A percentile compares a stretch with the other conserved stretches of the same genome.
Conservation (phyloP, 2,797 vertebrate genomes). For the Hapalemur alaotrensis region DNA sequence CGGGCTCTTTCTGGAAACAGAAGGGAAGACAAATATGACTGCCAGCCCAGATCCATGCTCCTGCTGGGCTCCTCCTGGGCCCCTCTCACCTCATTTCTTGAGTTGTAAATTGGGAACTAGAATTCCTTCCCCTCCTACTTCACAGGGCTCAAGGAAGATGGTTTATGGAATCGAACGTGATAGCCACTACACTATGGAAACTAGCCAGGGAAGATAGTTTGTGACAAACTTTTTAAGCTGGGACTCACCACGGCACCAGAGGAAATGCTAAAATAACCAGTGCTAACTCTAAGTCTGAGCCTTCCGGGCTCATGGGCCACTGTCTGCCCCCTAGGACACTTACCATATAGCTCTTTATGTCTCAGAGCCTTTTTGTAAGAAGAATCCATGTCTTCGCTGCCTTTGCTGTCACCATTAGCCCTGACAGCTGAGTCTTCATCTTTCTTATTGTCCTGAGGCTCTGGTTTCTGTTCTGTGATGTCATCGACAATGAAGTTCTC, state of each 20-base stretch:
- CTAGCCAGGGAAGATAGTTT: not conserved
- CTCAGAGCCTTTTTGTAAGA: slow-evolving; percentile 80
- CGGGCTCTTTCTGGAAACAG: slow-evolving; percentile 87
- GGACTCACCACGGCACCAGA: not conserved
- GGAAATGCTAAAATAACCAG: slow-evolving; percentile 46
- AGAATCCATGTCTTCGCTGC: slow-evolving; percentile 35
- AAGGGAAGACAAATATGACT: not conserved
- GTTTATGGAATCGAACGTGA: not conserved
- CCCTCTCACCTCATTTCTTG: not conserved
- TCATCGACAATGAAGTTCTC: slow-evolving; percentile 17
- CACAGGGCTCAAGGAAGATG: not conserved
- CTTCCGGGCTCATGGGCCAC: not conserved
- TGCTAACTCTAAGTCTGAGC: not conserved
- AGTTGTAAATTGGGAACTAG: slow-evolving; percentile 4
- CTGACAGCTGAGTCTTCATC: slow-evolving; percentile 46
- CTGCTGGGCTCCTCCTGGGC: not conserved
- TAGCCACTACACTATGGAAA: not conserved
- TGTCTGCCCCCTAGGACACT: slow-evolving; percentile 49
- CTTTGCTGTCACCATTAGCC: slow-evolving; percentile 54
- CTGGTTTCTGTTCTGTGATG: slow-evolving; percentile 32
- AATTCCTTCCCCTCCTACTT: slow-evolving; percentile 37
- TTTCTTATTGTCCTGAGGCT: slow-evolving; percentile 38
- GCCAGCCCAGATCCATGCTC: not conserved
- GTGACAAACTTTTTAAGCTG: slow-evolving; percentile 2
- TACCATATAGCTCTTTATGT: slow-evolving; percentile 90